A percentile compares a stretch with the other conserved stretches of the same genome.
Evolutionary conservation across 2,113 vertebrate genomes (phyloP).

Genomic region (Peromyscus polionotus): DNA sequence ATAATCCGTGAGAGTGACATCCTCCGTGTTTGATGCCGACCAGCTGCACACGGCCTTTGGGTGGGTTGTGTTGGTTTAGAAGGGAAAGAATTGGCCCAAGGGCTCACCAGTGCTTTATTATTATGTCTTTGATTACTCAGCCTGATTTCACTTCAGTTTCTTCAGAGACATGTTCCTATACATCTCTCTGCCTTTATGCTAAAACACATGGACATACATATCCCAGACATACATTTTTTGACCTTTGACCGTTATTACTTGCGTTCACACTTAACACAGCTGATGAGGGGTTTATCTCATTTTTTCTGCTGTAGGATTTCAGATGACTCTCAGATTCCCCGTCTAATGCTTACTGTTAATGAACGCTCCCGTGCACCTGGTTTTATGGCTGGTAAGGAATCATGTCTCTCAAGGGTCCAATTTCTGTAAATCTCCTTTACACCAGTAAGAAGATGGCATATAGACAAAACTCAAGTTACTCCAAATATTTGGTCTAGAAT

Average conservation of each 20-base stretch:
- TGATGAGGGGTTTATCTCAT: slow-evolving; percentile 70
- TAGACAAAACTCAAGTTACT: slow-evolving; percentile 88
- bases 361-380: slow-evolving; percentile 84
- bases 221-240: slow-evolving; percentile 27
- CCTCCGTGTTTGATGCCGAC: neutral
- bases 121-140: slow-evolving; percentile 18
- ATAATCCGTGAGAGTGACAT: slow-evolving; percentile 44
- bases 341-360: slow-evolving; percentile 84
- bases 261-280: slow-evolving; percentile 28
- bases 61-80: slow-evolving; percentile 55
- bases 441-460: slow-evolving; percentile 84
- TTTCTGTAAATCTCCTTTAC: slow-evolving; percentile 84
- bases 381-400: slow-evolving; percentile 85
- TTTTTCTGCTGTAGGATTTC: slow-evolving; percentile 43
- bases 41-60: neutral
- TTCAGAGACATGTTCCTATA: neutral
- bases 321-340: slow-evolving; percentile 60
- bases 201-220: neutral
- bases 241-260: slow-evolving; percentile 38
- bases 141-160: neutral
- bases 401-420: slow-evolving; percentile 85
- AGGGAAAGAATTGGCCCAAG: neutral
- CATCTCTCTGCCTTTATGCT: neutral
- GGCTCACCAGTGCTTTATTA: slow-evolving; percentile 68
- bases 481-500: slow-evolving; percentile 89